Base-by-base conservation (phyloP, 2,888 invertebrate genomes). In the Hyalella azteca region DNA sequence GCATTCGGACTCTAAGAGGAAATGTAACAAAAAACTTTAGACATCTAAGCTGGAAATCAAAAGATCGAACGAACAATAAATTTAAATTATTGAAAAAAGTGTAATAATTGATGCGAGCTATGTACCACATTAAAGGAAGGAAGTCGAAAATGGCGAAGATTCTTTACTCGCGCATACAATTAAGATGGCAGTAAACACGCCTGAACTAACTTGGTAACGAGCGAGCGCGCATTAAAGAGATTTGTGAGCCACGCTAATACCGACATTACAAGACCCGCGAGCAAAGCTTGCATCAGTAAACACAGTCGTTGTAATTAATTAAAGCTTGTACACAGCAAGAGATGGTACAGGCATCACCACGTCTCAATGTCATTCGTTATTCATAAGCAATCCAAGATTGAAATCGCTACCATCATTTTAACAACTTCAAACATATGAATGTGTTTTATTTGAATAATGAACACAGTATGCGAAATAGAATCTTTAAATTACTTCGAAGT, bases 181-280 rank as follows among this genome's bases (percentile, higher is more conserved):
- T 66, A 66, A 66, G 66, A 66, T 66, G 66, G 66, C 66, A 66
- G 66, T 66, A 66, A 66, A 66, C 66, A 66, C 66, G 66, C 66
- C 66, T 66, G 66, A 66, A 66, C 66, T 66, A 66, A 66, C 66
- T 66, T 66, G 66, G 66, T 66, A 66, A 66, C 66, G 66, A 66
- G 66, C 66, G 66, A 66, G 66, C 66, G 66, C 66, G 66, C 66
- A 66, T 66, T 66, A 66, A 66, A 66, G 66, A 66, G 66, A 66
- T 66, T 66, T 66, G 66, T 66, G 66, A 66, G 66, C 36, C 66
- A 32, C 66, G 66, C 66, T 66, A 66, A 66, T 66, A 66, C 66
- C 66, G 66, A 66, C 66, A 66, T 66, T 66, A 66, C 66, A 66
- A 66, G 66, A 66, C 66, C 66, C 36, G 66, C 66, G 66, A 66